Evolutionary conservation across 2,113 vertebrate genomes (phyloP), one percentile per base, ranked within the genome.

Genomic region (Pluvialis apricaria): DNA sequence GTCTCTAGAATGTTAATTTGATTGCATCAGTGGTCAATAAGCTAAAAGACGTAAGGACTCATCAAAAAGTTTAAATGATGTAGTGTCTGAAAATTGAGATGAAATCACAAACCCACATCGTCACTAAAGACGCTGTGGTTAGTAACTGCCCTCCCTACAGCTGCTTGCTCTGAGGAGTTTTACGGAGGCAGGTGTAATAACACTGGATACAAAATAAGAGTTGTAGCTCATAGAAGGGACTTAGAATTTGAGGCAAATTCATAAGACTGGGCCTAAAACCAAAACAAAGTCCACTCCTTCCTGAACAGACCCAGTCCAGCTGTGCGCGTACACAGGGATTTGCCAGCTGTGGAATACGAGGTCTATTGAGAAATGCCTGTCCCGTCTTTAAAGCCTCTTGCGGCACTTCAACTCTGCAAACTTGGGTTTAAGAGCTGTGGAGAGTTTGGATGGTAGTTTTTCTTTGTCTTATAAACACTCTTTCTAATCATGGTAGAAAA

Each of bases 381-480:
- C 68, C 28, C 4, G 1, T 36, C n/a, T 71, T 72, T 54, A 75
- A 66, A 71, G 34, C 11, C 42, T 70, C 34, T 42, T 40, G 4
- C 49, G n/a, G 7, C 18, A 28, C 40, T 82, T 88, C 29, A 57
- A 0, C 45, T 47, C 51, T 31, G 13, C 1, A 0, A 7, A 38
- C n/a, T 66, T 49, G 25, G 11, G 10, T 71, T 85, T 85, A 62
- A 78, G 40, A 68, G 31, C 40, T 78, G 40, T 81, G 34, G 34
- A 51, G 44, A 4, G 42, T 32, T 71, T 64, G 38, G 16, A 32
- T 15, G 11, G 7, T 29, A 66, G 5, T 45, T 86, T 34, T 61
- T 10, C 13, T 40, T 64, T 44, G 31, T 29, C 90, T 79, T 69
- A 31, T 42, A 44, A 64, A 9, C 17, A n/a, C 10, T 5, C 15